Evolutionary conservation across 2,797 vertebrate species (phyloP), one percentile per base, ranked within the genome.

Genomic region (Syngnathus rostellatus): DNA sequence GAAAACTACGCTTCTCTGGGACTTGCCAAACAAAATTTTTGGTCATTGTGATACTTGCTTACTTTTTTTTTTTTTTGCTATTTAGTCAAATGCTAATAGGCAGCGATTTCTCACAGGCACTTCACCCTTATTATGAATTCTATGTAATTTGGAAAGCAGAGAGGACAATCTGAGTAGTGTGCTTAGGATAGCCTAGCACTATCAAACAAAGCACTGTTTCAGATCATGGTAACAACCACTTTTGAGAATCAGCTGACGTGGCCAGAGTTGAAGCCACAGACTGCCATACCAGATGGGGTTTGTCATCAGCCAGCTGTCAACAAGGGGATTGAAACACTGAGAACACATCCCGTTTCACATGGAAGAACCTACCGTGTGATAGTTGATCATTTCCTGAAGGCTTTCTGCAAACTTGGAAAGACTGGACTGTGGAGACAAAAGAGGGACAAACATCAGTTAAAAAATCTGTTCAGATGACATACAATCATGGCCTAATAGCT

Each of bases 311-410:
- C 68, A 62, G 74, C 65, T 72, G 67, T 66, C 62, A 46, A 45
- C n/a, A 14, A 0, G 1, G 31, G 6, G 46, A 5, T 64, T 53
- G 19, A n/a, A 67, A 57, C 0, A 55, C 7, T 31, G 41, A 67
- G 19, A 72, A 65, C 21, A 63, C 71, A 77, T 83, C 69, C 55
- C 38, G 68, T 79, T 81, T 84, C 73, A 72, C 72, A 72, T 68
- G 57, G 54, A 68, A 5, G 39, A 65, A 89, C 93, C 76, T 92
- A 99, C 97, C 79, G 93, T 95, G 86, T 99, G 96, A 82, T 96
- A 99, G 90, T 94, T 95, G 85, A 95, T 94, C 96, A 99, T 99
- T 86, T 98, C 96, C 79, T 97, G 95, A 70, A 98, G 92, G 64
- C 92, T 98, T 76, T 98, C 95, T 0, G 97, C 96, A 90, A 98